These are phyloP conservation scores for Masticophis lateralis DNA, from an alignment of 2,797 vertebrate genomes.

Conservation along the genomic window DNA sequence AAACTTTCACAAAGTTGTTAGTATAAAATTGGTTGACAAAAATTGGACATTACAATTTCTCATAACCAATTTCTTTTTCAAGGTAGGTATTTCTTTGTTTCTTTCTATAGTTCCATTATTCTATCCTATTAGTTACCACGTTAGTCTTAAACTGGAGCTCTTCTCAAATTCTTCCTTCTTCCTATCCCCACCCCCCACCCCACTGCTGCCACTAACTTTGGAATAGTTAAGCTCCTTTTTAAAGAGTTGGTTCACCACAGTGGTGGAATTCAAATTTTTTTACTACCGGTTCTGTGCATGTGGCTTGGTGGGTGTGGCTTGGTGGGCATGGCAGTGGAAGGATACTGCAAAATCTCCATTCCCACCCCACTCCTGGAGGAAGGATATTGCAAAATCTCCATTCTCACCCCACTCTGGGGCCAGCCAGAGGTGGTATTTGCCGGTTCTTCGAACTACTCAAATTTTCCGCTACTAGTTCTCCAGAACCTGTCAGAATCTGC, in stretches of 20 bases:
- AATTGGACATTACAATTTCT: neutral
- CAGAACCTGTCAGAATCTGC: no score
- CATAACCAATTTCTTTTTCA: neutral
- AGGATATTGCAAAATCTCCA: no score
- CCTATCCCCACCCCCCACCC: neutral
- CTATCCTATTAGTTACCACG: neutral
- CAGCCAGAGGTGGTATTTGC: no score
- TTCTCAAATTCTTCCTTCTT: neutral
- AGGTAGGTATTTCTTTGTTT: neutral
- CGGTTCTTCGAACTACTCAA: no score
- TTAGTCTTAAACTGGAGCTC: neutral
- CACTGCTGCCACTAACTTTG: neutral
- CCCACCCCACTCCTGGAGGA: no score
- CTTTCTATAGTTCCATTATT: neutral
- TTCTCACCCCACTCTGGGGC: no score
- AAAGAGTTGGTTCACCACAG: neutral
- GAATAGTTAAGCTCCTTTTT: neutral
- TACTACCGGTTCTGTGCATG: no score
- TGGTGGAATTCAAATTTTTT: no score
- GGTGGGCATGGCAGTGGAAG: no score
- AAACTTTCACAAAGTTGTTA: neutral
- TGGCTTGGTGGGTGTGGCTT: no score
- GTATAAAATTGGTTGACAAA: neutral
- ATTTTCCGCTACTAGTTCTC: no score
- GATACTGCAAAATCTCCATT: no score